Percentiles rank a stretch among this genome's conserved stretches.
phyloP scores from a whole-genome alignment of 2,113 vertebrate genomes.

The Oxygymnocypris stewartii region DNA sequence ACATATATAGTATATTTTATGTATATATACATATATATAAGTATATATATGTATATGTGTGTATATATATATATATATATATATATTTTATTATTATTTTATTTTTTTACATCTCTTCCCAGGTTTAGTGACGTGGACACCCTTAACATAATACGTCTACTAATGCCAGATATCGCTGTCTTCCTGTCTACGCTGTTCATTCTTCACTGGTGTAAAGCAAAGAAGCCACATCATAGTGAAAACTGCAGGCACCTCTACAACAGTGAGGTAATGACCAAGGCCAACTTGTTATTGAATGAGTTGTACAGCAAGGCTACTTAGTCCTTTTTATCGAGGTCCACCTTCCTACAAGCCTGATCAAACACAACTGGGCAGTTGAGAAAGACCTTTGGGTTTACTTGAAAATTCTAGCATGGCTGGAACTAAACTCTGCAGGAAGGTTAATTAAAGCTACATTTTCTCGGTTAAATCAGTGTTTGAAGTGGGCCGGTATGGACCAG shows the following conservation, averaged over 20 bases:
- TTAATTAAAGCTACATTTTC: not conserved
- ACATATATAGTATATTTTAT: no score
- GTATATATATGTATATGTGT: no score
- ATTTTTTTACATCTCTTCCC: not conserved
- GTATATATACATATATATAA: no score
- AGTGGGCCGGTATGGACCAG: no score
- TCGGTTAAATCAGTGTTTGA: not conserved
- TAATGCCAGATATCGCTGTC: slow-evolving; percentile 72
- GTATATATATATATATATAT: no score
- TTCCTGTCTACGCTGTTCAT: slow-evolving; percentile 66
- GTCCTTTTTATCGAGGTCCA: not conserved
- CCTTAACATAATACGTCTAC: slow-evolving; percentile 69
- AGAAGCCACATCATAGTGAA: slow-evolving; percentile 53
- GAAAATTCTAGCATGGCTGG: not conserved
- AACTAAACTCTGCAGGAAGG: not conserved
- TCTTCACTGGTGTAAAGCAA: slow-evolving; percentile 67
- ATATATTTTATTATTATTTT: no score
- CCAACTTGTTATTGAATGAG: not conserved
- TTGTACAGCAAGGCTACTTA: not conserved
- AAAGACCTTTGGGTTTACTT: not conserved
- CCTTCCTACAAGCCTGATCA: not conserved
- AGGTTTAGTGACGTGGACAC: slow-evolving; percentile 74
- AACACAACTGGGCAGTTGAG: not conserved
- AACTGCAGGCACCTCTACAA: slow-evolving; percentile 53
- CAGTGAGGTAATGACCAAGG: slow-evolving; percentile 62